Percentiles rank a stretch among this genome's conserved stretches.
These are phyloP conservation scores for Tribolium castaneum DNA, from an alignment of 1,140 invertebrate genomes.

Conservation along the genomic window DNA sequence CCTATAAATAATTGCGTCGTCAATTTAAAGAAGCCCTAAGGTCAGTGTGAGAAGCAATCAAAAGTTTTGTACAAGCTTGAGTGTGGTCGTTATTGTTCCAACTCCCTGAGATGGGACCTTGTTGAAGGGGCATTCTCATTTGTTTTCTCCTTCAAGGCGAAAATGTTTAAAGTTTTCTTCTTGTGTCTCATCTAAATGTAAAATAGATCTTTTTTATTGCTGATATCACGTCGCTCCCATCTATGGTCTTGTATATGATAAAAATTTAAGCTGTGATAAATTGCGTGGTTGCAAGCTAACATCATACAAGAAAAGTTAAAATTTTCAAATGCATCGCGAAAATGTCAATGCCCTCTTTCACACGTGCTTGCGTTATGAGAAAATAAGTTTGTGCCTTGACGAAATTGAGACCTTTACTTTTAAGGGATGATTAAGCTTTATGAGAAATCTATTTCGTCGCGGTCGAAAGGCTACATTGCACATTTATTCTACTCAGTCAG, in stretches of 20 bases:
- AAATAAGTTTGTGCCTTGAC: conserved; percentile 6
- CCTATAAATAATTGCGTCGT: conserved; percentile 7
- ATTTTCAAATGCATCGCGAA: not conserved
- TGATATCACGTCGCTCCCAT: conserved; percentile 13
- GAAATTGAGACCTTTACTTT: conserved; percentile 27
- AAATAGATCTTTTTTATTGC: conserved; percentile 39
- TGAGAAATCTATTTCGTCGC: conserved; percentile 19
- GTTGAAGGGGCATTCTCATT: conserved; percentile 33
- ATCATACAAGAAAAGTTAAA: not conserved
- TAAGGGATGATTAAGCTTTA: conserved; percentile 24
- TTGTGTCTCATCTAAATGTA: conserved; percentile 45
- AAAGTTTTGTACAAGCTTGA: conserved; percentile 34
- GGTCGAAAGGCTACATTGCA: conserved; percentile 24
- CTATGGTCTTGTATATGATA: conserved; percentile 27
- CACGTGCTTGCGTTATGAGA: conserved; percentile 10
- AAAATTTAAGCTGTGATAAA: conserved; percentile 27
- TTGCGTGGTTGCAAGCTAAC: conserved; percentile 10
- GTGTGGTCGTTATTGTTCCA: conserved; percentile 7
- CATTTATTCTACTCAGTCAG: conserved; percentile 6
- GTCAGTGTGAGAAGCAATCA: conserved; percentile 28
- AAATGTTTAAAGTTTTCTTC: conserved; percentile 42
- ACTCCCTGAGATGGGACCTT: conserved; percentile 31
- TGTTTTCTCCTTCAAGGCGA: conserved; percentile 39
- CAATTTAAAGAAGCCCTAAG: conserved; percentile 7
- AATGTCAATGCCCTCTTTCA: conserved; percentile 2